Conservation (phyloP, 2,888 invertebrate species). For the Agonopterix alstromeriana region DNA sequence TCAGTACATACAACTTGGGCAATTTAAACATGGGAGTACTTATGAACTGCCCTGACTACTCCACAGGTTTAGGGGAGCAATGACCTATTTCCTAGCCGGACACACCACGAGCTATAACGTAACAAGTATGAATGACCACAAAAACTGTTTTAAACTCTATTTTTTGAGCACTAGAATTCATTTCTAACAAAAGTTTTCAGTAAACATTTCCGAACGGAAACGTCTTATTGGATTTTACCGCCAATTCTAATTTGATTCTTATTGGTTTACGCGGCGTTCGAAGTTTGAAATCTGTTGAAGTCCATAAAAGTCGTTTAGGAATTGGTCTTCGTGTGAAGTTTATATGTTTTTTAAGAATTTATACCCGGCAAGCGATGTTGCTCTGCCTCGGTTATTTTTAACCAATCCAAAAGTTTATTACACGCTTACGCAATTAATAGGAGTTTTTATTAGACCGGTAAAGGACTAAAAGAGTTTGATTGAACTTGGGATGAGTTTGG, state of each 20-base stretch:
- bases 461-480: slow-evolving; percentile 65
- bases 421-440: slow-evolving; percentile 74
- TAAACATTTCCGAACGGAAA: slow-evolving; percentile 35
- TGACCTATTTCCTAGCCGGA: slow-evolving; percentile 73
- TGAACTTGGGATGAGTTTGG: slow-evolving; percentile 23
- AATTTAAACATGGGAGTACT: slow-evolving; percentile 74
- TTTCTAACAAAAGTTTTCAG: slow-evolving; percentile 60
- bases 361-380: slow-evolving; percentile 51
- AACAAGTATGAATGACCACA: slow-evolving; percentile 37
- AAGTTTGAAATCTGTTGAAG: slow-evolving; percentile 32
- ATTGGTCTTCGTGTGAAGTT: slow-evolving; percentile 38
- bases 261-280: slow-evolving; percentile 34
- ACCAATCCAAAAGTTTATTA: slow-evolving; percentile 73
- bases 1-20: slow-evolving; percentile 67
- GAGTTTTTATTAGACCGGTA: slow-evolving; percentile 71
- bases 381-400: slow-evolving; percentile 63
- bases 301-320: slow-evolving; percentile 23
- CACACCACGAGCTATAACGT: slow-evolving; percentile 44
- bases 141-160: slow-evolving; percentile 63
- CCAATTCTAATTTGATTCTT: slow-evolving; percentile 55
- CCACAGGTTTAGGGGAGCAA: slow-evolving; percentile 75
- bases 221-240: slow-evolving; percentile 44
- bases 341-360: slow-evolving; percentile 74
- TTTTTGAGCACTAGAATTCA: slow-evolving; percentile 64
- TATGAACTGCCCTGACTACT: slow-evolving; percentile 70